phyloP scores from a whole-genome alignment of 1,140 invertebrate species.

The Cryptotermes secundus region DNA sequence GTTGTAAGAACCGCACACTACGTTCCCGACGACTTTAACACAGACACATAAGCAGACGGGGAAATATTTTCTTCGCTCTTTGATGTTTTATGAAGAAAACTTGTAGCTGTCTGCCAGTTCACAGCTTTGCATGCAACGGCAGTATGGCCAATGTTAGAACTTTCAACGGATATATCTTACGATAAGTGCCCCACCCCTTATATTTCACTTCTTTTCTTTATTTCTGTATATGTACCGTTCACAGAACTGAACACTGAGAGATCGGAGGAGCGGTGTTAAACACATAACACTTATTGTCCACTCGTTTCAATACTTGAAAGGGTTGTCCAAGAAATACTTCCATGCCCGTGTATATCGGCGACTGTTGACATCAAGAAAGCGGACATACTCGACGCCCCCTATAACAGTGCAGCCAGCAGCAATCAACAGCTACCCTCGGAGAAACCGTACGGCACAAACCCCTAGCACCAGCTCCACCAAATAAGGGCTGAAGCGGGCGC shows the following conservation, averaged over 20 bases:
- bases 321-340: not conserved
- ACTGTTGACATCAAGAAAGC: not conserved
- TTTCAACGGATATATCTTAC: not conserved
- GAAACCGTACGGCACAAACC: not conserved
- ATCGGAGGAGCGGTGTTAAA: not conserved
- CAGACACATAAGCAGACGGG: not conserved
- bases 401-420: not conserved
- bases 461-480: conserved; percentile 7
- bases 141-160: too few species aligned
- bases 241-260: not conserved
- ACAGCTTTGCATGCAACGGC: too few species aligned
- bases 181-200: not conserved
- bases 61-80: not conserved
- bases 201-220: not conserved
- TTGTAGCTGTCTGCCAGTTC: too few species aligned
- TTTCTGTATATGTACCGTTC: not conserved
- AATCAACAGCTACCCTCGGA: not conserved
- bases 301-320: not conserved
- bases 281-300: not conserved
- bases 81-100: too few species aligned
- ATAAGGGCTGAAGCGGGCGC: not conserved
- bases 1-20: not conserved
- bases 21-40: not conserved
- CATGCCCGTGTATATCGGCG: not conserved
- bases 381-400: not conserved